Percentiles rank a stretch among this genome's conserved stretches.
phyloP scores from a whole-genome alignment of 2,113 vertebrate genomes.

The Oncorhynchus mykiss region DNA sequence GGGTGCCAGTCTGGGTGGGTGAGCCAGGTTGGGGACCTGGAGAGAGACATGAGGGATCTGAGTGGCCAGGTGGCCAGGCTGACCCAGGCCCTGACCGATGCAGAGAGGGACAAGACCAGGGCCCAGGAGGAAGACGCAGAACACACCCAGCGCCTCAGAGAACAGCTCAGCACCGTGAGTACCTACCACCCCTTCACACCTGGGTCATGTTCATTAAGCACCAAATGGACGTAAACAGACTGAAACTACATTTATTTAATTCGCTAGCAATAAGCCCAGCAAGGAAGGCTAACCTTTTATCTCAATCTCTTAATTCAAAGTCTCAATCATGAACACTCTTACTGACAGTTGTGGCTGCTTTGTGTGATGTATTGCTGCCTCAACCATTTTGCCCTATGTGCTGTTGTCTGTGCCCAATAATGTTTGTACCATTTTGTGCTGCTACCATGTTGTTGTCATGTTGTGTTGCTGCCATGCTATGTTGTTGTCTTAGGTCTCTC shows the following conservation, averaged over 20 bases:
- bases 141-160: constrained; percentile 54
- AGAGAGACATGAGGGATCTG: constrained; percentile 71
- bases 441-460: too few species aligned
- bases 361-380: too few species aligned
- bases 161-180: constrained; percentile 74
- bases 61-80: constrained; percentile 62
- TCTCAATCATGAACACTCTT: too few species aligned
- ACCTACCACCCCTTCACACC: background rate
- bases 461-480: too few species aligned
- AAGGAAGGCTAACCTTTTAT: background rate
- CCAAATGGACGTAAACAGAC: too few species aligned
- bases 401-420: too few species aligned
- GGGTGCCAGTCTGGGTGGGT: constrained; percentile 68
- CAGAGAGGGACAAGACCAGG: constrained; percentile 61
- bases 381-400: too few species aligned
- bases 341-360: too few species aligned
- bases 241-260: too few species aligned
- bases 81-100: constrained; percentile 52
- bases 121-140: constrained; percentile 57
- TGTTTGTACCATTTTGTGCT: too few species aligned
- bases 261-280: background rate
- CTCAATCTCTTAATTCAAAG: too few species aligned
- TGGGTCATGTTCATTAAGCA: background rate
- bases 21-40: constrained; percentile 75
- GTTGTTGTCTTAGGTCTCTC: too few species aligned